Evolutionary conservation across 2,888 invertebrate species (phyloP).

Genomic region (Platypus cylindrus): DNA sequence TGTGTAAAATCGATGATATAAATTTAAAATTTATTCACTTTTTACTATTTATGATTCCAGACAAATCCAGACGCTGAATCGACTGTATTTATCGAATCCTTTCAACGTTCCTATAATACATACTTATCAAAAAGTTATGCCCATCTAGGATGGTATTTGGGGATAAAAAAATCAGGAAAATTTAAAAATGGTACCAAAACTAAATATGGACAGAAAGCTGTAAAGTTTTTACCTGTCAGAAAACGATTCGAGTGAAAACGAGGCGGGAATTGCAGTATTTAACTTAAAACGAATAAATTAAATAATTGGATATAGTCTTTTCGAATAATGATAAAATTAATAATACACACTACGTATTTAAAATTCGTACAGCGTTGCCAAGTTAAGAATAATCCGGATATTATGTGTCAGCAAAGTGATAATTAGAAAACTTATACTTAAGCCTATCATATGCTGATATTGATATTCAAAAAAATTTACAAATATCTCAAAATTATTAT

Average conservation of each 20-base stretch:
- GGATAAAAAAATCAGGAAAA: constrained; percentile 47
- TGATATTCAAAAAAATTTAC: no score
- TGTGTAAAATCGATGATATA: constrained; percentile 7
- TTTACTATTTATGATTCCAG: constrained; percentile 19
- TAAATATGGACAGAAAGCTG: constrained; percentile 43
- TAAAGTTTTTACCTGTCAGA: constrained; percentile 40
- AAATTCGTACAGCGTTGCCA: no score
- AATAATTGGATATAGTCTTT: no score
- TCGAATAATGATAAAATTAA: no score
- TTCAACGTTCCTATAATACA: constrained; percentile 41
- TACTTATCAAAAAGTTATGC: constrained; percentile 44
- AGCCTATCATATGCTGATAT: no score
- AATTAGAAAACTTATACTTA: no score
- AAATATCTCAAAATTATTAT: no score
- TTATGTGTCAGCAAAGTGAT: no score
- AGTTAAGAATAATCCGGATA: no score
- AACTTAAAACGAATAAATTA: no score
- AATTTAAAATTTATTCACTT: not conserved
- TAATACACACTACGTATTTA: no score
- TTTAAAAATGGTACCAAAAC: constrained; percentile 44
- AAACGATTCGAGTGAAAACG: constrained; percentile 21
- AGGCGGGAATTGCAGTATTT: constrained; percentile 76
- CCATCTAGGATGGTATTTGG: constrained; percentile 47
- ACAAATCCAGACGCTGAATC: constrained; percentile 35
- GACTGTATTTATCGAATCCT: constrained; percentile 44